phyloP scores from a whole-genome alignment of 2,888 invertebrate genomes.

The Hydriomena furcata region DNA sequence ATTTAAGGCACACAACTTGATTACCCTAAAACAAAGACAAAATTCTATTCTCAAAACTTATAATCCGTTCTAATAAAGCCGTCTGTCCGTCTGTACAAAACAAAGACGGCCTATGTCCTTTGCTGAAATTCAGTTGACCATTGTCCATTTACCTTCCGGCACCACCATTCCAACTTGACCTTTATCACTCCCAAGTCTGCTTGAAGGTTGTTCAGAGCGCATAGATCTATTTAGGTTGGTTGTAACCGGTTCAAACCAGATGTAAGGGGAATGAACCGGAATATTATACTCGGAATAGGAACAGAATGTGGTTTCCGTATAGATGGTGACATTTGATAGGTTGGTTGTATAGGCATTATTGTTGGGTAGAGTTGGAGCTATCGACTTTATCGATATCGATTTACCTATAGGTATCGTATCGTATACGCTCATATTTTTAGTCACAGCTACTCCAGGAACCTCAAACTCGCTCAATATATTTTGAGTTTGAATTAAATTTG shows the following conservation, averaged over 20 bases:
- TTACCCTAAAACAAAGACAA: conserved; percentile 41
- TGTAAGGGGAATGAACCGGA: conserved; percentile 66
- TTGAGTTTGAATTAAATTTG: too few relatives aligned
- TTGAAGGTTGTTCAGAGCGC: conserved; percentile 30
- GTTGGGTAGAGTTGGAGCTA: conserved; percentile 33
- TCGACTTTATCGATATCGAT: conserved; percentile 22
- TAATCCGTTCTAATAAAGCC: conserved; percentile 45
- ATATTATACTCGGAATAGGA: conserved; percentile 67
- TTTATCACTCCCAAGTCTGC: conserved; percentile 34
- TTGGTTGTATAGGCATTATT: conserved; percentile 42
- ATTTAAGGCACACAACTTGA: conserved; percentile 2
- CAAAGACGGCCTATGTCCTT: conserved; percentile 60
- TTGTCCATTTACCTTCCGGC: conserved; percentile 63
- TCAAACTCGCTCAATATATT: too few relatives aligned
- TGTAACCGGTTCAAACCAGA: conserved; percentile 52
- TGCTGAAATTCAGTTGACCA: conserved; percentile 60
- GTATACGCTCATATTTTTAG: too few relatives aligned
- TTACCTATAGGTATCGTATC: too few relatives aligned
- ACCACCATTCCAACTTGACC: conserved; percentile 42
- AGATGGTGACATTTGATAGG: conserved; percentile 69
- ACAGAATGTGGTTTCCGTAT: conserved; percentile 73
- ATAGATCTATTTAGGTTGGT: conserved; percentile 50
- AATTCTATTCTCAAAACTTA: conserved; percentile 39
- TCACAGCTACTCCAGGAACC: too few relatives aligned
- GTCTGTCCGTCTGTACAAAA: conserved; percentile 49